Evolutionary conservation across 2,888 invertebrate species (phyloP), one percentile per base, ranked within the genome.

Genomic region (Archaeoteleia sp.): DNA sequence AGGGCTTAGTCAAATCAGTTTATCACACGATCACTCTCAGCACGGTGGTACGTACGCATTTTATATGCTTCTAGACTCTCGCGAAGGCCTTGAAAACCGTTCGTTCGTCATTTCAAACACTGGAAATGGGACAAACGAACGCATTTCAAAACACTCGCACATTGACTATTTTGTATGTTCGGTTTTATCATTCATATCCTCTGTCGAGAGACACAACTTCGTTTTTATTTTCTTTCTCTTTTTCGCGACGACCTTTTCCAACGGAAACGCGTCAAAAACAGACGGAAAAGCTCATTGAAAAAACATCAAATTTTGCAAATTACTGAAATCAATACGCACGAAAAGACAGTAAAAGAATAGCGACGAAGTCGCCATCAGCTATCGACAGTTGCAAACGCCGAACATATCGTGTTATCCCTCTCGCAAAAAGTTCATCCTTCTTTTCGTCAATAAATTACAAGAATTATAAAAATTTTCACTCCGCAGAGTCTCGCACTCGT

Each of bases 1-100:
- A 79, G 79, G 80, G 80, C 74, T 79, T 80, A 77, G 77, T 84
- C 83, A 78, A 82, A 81, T 84, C 80, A 82, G 78, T 80, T 81
- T 82, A 84, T 84, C 84, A 84, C 83, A 82, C 82, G 73, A 78
- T 78, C 80, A 76, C 76, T 80, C 79, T 78, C 75, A 77, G 78
- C 78, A 74, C 77, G 77, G 79, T 82, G 80, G 81, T 74, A 79
- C 76, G 74, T 77, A 81, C 74, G 57, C 57, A 30, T 57, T 45
- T 15, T 54, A 45, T 54, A 48, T 45, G 23, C 23, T 60, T 40
- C 8, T 30, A 23, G 7, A 5, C 23, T 17, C 32, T 37, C 37
- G 35, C 15, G 9, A 49, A 42, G 2, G 30, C 14, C 10, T 8
- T 6, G 42, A 40, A 42, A 49, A 49, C 34, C 1, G 2, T 40